Conservation (phyloP, 2,113 vertebrate species). For the Nestor notabilis region DNA sequence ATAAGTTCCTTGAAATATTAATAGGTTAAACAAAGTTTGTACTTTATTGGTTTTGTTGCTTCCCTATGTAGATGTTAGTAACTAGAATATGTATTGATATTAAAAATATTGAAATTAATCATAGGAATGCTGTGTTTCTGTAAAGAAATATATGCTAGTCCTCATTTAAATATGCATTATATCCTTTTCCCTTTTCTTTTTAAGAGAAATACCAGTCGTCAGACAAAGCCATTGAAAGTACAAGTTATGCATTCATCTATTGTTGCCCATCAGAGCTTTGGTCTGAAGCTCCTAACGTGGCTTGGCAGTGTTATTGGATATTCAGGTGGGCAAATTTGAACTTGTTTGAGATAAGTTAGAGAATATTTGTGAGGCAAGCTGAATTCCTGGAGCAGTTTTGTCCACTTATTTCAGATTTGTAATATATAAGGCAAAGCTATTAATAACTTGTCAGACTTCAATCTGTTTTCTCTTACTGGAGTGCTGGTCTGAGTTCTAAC, state of each 20-base stretch:
- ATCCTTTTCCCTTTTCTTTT: slow-evolving; percentile 38
- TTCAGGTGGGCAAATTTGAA: slow-evolving; percentile 84
- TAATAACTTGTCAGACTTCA: background rate
- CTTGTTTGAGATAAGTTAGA: background rate
- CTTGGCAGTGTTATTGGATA: slow-evolving; percentile 91
- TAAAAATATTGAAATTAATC: background rate
- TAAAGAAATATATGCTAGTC: background rate
- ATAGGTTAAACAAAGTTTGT: background rate
- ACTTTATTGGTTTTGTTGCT: background rate
- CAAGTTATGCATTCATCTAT: slow-evolving; percentile 98
- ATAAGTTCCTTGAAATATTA: background rate
- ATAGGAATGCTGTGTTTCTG: background rate
- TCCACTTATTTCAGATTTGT: background rate
- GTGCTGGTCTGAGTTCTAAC: background rate
- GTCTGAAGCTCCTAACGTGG: slow-evolving; percentile 91
- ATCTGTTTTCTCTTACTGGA: background rate
- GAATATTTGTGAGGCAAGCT: background rate
- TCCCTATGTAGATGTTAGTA: background rate
- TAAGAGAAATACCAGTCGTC: slow-evolving; percentile 95
- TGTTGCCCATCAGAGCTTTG: slow-evolving; percentile 96
- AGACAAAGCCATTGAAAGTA: slow-evolving; percentile 94
- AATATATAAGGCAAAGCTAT: background rate
- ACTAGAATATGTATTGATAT: background rate
- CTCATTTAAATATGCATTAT: background rate
- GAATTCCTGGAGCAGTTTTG: background rate